phyloP scores from a whole-genome alignment of 2,797 vertebrate species.

The Lepus townsendii region DNA sequence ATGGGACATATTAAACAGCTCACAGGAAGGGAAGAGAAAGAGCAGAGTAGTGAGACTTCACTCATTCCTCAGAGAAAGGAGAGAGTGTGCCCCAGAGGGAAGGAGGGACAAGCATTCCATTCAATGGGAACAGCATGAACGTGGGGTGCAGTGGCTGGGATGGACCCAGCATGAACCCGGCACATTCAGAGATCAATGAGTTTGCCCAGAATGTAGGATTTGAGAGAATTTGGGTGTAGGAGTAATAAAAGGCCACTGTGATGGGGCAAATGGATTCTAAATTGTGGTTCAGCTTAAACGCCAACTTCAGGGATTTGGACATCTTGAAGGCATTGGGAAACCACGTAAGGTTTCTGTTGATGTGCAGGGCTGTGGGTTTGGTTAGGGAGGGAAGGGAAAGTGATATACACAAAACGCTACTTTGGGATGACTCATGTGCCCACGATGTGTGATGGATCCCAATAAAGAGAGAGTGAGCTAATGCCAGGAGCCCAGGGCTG shows the following conservation, averaged over 20 bases:
- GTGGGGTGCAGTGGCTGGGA: background rate
- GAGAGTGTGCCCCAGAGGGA: background rate
- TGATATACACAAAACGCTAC: background rate
- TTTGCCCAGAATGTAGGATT: background rate
- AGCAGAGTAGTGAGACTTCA: background rate
- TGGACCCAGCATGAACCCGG: background rate
- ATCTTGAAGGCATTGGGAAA: slow-evolving; percentile 66
- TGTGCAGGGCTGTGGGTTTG: slow-evolving; percentile 30
- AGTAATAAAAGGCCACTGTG: background rate
- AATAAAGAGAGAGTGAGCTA: background rate
- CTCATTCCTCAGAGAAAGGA: background rate
- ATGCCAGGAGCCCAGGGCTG: background rate
- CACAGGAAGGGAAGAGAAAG: background rate
- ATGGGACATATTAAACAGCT: background rate
- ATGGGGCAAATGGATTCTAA: slow-evolving; percentile 10
- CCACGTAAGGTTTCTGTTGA: slow-evolving; percentile 52
- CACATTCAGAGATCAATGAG: background rate
- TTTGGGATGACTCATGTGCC: slow-evolving; percentile 16
- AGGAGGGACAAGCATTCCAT: background rate
- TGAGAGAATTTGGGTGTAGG: background rate
- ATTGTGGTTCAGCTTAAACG: slow-evolving; percentile 9
- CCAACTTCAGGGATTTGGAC: slow-evolving; percentile 45
- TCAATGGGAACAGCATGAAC: background rate
- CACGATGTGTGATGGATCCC: background rate
- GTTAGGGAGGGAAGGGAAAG: slow-evolving; percentile 43